phyloP scores from a whole-genome alignment of 2,797 vertebrate genomes.

The Sebastes steindachneri region DNA sequence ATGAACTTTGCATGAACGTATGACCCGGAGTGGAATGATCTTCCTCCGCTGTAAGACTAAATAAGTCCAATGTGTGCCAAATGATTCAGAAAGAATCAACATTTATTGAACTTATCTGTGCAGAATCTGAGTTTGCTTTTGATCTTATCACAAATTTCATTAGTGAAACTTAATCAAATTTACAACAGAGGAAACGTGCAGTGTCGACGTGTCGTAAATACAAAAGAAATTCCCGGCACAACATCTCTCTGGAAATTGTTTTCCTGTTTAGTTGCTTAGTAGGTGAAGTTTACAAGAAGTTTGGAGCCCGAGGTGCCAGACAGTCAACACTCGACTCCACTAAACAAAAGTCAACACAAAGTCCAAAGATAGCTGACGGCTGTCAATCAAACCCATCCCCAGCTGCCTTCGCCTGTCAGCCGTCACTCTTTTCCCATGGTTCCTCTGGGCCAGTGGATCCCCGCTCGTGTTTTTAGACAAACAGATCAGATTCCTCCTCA shows the following conservation, averaged over 20 bases:
- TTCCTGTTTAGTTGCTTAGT: not conserved
- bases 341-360: constrained; percentile 68
- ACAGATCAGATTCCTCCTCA: constrained; percentile 99
- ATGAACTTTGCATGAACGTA: constrained; percentile 79
- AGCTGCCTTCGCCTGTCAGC: constrained; percentile 82
- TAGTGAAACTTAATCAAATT: constrained; percentile 71
- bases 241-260: constrained; percentile 7
- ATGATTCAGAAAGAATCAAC: constrained; percentile 71
- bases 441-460: constrained; percentile 77
- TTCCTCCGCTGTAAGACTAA: constrained; percentile 69
- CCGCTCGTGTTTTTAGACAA: constrained; percentile 95
- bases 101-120: constrained; percentile 75
- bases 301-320: constrained; percentile 47
- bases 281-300: constrained; percentile 34
- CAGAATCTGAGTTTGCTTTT: constrained; percentile 77
- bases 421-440: constrained; percentile 91
- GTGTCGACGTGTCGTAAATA: constrained; percentile 6
- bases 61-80: constrained; percentile 80
- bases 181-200: constrained; percentile 53
- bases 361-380: constrained; percentile 81
- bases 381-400: constrained; percentile 91
- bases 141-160: constrained; percentile 82
- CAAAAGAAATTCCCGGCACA: not conserved
- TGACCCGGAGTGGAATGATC: constrained; percentile 71
- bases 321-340: constrained; percentile 41